Evolutionary conservation across 2,113 vertebrate species (phyloP).

Genomic region (Taurulus bubalis): DNA sequence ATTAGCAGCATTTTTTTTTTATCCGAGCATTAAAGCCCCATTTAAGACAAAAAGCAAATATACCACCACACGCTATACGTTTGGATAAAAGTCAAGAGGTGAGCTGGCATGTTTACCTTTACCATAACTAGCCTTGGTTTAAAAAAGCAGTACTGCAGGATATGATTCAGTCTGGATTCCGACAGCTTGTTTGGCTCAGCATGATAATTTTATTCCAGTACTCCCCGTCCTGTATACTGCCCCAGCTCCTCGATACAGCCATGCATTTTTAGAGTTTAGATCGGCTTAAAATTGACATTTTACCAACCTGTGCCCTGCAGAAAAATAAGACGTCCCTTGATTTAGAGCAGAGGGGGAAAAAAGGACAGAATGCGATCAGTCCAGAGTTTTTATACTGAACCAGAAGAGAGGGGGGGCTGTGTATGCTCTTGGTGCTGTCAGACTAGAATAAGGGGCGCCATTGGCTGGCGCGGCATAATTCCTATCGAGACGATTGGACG

Average conservation of each 20-base stretch:
- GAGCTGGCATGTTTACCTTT: constrained; percentile 36
- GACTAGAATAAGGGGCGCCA: constrained; percentile 54
- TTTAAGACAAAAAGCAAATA: not conserved
- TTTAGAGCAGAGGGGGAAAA: constrained; percentile 72
- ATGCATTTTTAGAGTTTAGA: not conserved
- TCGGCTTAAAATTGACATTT: not conserved
- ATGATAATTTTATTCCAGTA: no score
- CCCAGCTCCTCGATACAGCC: not conserved
- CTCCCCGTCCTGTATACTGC: fast-evolving
- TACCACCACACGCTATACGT: not conserved
- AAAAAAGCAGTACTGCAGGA: not conserved
- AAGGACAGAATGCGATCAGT: constrained; percentile 75
- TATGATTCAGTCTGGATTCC: no score
- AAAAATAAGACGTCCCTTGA: constrained; percentile 53
- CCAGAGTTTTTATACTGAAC: constrained; percentile 77
- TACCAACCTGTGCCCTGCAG: constrained; percentile 69
- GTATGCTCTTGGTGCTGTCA: constrained; percentile 54
- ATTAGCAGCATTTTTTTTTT: no score
- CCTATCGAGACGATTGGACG: constrained; percentile 70
- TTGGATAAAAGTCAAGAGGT: constrained; percentile 12
- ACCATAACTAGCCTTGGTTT: not conserved
- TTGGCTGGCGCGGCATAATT: constrained; percentile 69
- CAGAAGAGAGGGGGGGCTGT: constrained; percentile 56
- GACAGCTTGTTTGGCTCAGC: fast-evolving
- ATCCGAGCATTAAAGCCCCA: not conserved